phyloP scores from a whole-genome alignment of 2,113 vertebrate genomes.

The Upupa epops region DNA sequence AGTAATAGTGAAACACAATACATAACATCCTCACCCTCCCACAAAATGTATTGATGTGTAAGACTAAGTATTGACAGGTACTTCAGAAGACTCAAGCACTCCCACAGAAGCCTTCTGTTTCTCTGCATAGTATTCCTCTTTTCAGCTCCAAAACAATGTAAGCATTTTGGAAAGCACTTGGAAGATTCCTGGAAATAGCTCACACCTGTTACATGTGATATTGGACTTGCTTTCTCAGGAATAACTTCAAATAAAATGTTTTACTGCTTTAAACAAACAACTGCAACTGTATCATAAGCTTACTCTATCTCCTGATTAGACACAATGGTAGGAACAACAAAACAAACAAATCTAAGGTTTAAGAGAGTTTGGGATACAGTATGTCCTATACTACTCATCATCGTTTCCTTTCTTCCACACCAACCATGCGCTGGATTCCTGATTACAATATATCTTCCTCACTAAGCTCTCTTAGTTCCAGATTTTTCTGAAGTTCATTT shows the following conservation, averaged over 20 bases:
- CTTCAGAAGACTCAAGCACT: not conserved
- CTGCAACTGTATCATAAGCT: not conserved
- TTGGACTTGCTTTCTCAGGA: not conserved
- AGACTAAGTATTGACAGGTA: not conserved
- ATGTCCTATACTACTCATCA: not conserved
- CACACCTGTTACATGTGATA: not conserved
- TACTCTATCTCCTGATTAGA: not conserved
- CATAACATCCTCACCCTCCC: not conserved
- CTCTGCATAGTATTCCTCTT: not conserved
- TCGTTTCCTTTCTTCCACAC: not conserved
- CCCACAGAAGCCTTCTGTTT: not conserved
- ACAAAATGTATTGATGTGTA: not conserved
- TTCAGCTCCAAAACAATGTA: not conserved
- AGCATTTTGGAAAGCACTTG: not conserved
- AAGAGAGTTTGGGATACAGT: not conserved
- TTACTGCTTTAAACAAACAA: not conserved
- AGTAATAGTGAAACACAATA: no score
- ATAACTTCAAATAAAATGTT: not conserved
- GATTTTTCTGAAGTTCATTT: not conserved
- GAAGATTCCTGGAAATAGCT: not conserved
- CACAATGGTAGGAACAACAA: not conserved
- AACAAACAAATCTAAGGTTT: not conserved
- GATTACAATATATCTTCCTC: not conserved
- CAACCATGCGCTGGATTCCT: rapidly evolving
- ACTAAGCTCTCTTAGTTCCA: not conserved